Evolutionary conservation across 1,140 invertebrate genomes (phyloP), one percentile per base, ranked within the genome.

Genomic region (Sitobion miscanthi): DNA sequence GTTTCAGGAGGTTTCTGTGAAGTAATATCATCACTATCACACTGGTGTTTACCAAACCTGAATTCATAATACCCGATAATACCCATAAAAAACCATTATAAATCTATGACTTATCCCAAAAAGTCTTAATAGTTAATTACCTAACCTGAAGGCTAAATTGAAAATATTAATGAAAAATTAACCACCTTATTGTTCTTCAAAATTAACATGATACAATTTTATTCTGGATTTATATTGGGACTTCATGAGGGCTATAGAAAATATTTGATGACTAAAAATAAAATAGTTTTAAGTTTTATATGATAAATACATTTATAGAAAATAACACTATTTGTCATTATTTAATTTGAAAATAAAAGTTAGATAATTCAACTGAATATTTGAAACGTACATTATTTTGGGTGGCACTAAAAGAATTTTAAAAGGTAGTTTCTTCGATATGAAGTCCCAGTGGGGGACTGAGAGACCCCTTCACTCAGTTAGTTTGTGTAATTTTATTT

Each of bases 191-290:
- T 77, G 30, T 77, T 77, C 62, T 35, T 77, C 62, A 17, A 77
- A n/a, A n/a, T 77, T 77, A 77, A 77, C 30, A 77, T n/a, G 30
- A n/a, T 77, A 77, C 62, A 77, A 77, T 77, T n/a, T 77, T 77
- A n/a, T 77, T 77, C 62, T 77, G 14, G 62, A 17, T 77, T 2
- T 77, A 77, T n/a, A 9, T n/a, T 17, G 14, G 11, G 11, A 49
- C 8, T 49, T 49, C 30, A n/a, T 14, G 3, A 69, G 11, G 3
- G 30, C 25, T n/a, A 7, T 69, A 69, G n/a, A n/a, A 77, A 77
- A 77, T 77, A 77, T 62, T 30, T 62, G 11, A 11, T n/a, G 17
- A 77, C 62, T 17, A 77, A 77, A 77, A 77, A 77, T 77, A 77
- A 77, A n/a, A 69, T 62, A 62, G 30, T 11, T 69, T 4, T n/a